Conservation (phyloP, 2,888 invertebrate species). For the Chorisops tibialis region DNA sequence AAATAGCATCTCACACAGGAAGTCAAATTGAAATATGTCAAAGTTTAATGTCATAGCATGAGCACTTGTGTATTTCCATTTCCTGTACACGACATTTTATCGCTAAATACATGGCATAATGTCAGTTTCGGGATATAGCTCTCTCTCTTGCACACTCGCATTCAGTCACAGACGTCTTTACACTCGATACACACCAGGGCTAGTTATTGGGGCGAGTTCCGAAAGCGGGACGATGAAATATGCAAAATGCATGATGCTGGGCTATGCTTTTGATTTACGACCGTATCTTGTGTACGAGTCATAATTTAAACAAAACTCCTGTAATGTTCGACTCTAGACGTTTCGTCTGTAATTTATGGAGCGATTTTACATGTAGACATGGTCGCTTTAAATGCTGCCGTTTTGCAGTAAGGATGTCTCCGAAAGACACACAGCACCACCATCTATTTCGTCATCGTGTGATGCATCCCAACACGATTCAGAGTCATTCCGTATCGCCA, state of each 20-base stretch:
- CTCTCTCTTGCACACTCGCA: background rate
- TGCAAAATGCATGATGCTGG: constrained; percentile 34
- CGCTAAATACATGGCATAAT: constrained; percentile 15
- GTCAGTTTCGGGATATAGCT: constrained; percentile 1
- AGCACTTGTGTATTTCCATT: constrained; percentile 37
- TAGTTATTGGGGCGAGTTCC: too few species aligned
- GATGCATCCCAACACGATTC: too few species aligned
- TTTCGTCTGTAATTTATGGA: constrained; percentile 34
- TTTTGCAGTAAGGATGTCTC: too few species aligned
- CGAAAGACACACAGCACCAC: too few species aligned
- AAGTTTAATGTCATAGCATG: constrained; percentile 36
- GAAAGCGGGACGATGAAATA: constrained; percentile 23
- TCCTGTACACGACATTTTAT: constrained; percentile 30
- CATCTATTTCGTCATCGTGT: too few species aligned
- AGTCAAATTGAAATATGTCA: constrained; percentile 28
- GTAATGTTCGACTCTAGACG: constrained; percentile 33
- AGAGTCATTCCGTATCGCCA: too few species aligned
- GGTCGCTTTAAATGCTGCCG: too few species aligned
- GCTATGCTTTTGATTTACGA: constrained; percentile 37
- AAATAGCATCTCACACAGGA: constrained; percentile 20
- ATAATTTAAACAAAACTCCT: constrained; percentile 39
- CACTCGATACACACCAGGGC: too few species aligned
- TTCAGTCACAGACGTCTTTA: background rate
- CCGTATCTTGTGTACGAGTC: constrained; percentile 38
- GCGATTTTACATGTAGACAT: constrained; percentile 28